These are phyloP conservation scores for Onychomys leucogaster DNA, from an alignment of 2,797 vertebrate genomes.

Conservation along the genomic window DNA sequence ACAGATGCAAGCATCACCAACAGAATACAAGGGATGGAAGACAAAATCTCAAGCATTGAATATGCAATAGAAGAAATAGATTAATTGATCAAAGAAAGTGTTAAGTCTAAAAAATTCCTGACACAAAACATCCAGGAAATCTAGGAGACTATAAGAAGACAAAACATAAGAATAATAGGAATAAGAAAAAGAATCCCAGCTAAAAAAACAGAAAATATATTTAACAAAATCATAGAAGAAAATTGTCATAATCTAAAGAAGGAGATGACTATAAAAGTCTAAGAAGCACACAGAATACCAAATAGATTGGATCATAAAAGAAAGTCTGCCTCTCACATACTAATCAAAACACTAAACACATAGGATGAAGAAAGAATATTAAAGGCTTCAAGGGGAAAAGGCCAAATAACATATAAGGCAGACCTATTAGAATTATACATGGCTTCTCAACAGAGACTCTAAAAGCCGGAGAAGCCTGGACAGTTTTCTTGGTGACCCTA, in stretches of 20 bases:
- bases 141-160: background rate
- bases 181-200: background rate
- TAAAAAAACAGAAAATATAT: background rate
- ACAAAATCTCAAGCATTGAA: background rate
- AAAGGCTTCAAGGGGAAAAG: background rate
- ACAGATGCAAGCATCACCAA: background rate
- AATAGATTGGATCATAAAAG: background rate
- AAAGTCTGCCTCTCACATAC: background rate
- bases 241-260: background rate
- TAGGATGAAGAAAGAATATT: background rate
- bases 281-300: background rate
- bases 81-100: background rate
- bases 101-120: background rate
- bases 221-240: background rate
- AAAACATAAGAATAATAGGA: background rate
- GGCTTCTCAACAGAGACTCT: background rate
- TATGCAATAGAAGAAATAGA: background rate
- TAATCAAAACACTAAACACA: background rate
- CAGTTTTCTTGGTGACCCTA: background rate
- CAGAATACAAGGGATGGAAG: background rate
- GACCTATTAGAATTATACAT: background rate
- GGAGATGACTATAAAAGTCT: background rate
- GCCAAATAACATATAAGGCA: background rate
- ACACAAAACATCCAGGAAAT: background rate
- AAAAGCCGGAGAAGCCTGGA: background rate